phyloP scores from a whole-genome alignment of 2,113 vertebrate species.

The Tetraodon nigroviridis region DNA sequence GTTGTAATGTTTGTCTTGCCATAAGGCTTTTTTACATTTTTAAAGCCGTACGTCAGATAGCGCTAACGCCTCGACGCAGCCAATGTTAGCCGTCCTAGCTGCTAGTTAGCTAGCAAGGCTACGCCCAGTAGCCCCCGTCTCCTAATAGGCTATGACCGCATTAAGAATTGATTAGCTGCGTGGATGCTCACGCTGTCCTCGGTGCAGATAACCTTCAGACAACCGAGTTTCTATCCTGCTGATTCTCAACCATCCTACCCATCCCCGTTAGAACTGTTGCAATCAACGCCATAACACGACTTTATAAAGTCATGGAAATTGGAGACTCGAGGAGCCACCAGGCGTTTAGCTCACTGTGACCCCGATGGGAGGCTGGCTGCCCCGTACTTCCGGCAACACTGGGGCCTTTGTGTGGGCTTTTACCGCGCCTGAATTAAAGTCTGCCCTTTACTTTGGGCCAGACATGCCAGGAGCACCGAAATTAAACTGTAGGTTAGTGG shows the following conservation, averaged over 20 bases:
- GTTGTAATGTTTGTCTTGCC: not conserved
- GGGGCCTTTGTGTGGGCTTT: conserved; percentile 21
- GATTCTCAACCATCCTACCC: no score
- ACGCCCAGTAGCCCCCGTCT: conserved; percentile 43
- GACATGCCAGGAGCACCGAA: not conserved
- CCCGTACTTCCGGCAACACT: conserved; percentile 39
- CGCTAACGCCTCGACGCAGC: conserved; percentile 14
- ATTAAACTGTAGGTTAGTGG: not conserved
- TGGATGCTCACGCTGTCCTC: not conserved
- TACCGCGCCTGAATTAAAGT: not conserved
- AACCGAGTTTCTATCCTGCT: no score
- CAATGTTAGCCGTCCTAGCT: conserved; percentile 28
- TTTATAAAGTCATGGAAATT: no score
- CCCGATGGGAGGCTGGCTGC: no score
- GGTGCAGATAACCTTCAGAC: no score
- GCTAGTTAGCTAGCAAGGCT: conserved; percentile 56
- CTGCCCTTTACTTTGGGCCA: not conserved
- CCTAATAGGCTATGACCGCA: not conserved
- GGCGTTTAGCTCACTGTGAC: not conserved
- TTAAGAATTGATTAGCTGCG: not conserved
- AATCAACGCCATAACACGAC: no score
- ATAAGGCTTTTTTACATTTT: not conserved
- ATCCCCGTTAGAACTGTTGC: no score
- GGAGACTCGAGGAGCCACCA: not conserved
- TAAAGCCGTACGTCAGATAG: conserved; percentile 6